A percentile compares a stretch with the other conserved stretches of the same genome.
Evolutionary conservation across 2,888 invertebrate species (phyloP).

Genomic region (Cloeon dipterum): DNA sequence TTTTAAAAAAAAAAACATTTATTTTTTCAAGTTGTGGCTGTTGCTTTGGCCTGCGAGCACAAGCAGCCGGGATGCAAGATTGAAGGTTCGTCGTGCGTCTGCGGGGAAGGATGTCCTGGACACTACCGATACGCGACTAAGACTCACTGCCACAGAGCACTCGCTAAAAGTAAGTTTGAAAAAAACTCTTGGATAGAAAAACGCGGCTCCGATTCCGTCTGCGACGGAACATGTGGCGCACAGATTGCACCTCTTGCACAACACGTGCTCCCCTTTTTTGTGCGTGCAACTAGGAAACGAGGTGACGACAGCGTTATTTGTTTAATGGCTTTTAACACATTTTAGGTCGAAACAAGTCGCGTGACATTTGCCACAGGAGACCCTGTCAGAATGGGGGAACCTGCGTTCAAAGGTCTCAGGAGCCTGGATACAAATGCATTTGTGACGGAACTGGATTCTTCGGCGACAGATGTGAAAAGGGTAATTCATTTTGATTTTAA

Average conservation of each 20-base stretch:
- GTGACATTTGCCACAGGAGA: constrained; percentile 36
- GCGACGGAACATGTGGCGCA: too few relatives aligned
- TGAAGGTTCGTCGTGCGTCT: constrained; percentile 31
- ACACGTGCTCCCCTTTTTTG: too few relatives aligned
- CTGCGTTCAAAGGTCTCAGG: constrained; percentile 40
- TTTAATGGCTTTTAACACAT: too few relatives aligned
- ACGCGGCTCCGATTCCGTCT: too few relatives aligned
- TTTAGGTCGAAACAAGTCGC: too few relatives aligned
- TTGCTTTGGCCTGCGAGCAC: constrained; percentile 15
- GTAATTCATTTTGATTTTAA: too few relatives aligned
- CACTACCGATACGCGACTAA: constrained; percentile 37
- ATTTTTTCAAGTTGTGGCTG: too few relatives aligned
- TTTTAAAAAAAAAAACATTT: too few relatives aligned
- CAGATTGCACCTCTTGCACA: too few relatives aligned
- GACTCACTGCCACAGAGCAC: constrained; percentile 33
- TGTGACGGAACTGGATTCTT: constrained; percentile 54
- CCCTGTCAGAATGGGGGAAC: constrained; percentile 40
- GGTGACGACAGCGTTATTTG: too few relatives aligned
- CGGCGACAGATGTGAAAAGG: constrained; percentile 43
- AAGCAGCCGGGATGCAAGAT: constrained; percentile 39
- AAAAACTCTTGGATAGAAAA: too few relatives aligned
- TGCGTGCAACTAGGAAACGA: too few relatives aligned
- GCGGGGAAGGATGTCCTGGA: constrained; percentile 38
- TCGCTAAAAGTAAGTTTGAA: constrained; percentile 31
- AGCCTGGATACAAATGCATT: constrained; percentile 39